These are phyloP conservation scores for Burhinus oedicnemus DNA, from an alignment of 2,113 vertebrate species.

Conservation along the genomic window DNA sequence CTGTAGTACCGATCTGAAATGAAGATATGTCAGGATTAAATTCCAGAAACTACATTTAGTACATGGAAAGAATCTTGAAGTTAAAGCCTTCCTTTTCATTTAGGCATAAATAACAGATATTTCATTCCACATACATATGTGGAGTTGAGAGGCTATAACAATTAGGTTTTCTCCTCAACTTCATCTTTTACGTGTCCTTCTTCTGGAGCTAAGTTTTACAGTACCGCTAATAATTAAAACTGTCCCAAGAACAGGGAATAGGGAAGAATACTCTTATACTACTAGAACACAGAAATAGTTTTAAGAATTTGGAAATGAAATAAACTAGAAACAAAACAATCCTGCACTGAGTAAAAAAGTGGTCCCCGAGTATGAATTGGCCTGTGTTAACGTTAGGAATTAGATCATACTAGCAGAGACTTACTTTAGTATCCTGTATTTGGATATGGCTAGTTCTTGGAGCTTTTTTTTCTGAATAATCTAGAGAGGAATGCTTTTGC, in stretches of 20 bases:
- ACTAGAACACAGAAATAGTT: background rate
- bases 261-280: background rate
- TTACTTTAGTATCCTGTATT: background rate
- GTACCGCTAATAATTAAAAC: background rate
- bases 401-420: background rate
- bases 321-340: background rate
- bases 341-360: background rate
- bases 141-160: background rate
- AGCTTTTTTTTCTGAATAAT: background rate
- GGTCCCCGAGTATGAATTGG: background rate
- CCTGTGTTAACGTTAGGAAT: background rate
- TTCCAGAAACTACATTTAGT: background rate
- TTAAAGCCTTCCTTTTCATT: background rate
- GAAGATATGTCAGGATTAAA: background rate
- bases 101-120: background rate
- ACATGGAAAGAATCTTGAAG: background rate
- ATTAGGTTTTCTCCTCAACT: background rate
- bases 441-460: background rate
- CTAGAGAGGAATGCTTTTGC: background rate
- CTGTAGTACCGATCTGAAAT: constrained; percentile 87
- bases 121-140: background rate
- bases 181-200: background rate
- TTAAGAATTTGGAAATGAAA: background rate
- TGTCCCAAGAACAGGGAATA: background rate
- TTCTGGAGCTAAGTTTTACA: background rate